These are phyloP conservation scores for Panthera leo DNA, from an alignment of 2,113 vertebrate genomes.

Conservation along the genomic window DNA sequence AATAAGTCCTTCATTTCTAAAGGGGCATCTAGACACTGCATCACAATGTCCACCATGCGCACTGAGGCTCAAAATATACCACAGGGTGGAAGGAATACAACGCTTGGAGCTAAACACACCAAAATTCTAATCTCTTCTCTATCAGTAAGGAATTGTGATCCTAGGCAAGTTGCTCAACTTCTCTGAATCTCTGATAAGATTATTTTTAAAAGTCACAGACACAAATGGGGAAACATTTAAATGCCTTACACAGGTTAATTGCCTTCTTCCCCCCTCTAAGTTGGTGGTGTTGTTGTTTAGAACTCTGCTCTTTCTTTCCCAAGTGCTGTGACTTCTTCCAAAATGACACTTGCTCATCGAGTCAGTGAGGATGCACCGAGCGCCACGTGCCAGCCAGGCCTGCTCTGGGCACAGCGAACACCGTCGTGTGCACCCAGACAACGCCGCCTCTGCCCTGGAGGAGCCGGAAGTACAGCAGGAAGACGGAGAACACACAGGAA, in stretches of 20 bases:
- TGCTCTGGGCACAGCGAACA: neutral
- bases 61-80: neutral
- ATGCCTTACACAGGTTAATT: neutral
- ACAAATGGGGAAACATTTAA: neutral
- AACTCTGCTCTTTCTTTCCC: neutral
- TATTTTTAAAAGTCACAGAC: conserved; percentile 1
- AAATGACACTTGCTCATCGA: neutral
- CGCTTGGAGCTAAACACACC: neutral
- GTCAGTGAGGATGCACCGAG: neutral
- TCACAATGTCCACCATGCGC: neutral
- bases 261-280: neutral
- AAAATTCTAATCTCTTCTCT: neutral
- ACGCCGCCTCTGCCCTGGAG: neutral
- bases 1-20: neutral
- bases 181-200: neutral
- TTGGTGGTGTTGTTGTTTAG: neutral
- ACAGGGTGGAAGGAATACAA: neutral
- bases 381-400: neutral
- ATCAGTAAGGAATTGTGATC: neutral
- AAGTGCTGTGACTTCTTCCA: neutral
- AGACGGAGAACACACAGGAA: neutral
- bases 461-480: neutral
- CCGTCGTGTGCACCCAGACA: neutral
- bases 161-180: neutral
- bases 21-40: neutral